Base-by-base conservation (phyloP, 2,113 vertebrate species). In the Gymnocephalus cernua region DNA sequence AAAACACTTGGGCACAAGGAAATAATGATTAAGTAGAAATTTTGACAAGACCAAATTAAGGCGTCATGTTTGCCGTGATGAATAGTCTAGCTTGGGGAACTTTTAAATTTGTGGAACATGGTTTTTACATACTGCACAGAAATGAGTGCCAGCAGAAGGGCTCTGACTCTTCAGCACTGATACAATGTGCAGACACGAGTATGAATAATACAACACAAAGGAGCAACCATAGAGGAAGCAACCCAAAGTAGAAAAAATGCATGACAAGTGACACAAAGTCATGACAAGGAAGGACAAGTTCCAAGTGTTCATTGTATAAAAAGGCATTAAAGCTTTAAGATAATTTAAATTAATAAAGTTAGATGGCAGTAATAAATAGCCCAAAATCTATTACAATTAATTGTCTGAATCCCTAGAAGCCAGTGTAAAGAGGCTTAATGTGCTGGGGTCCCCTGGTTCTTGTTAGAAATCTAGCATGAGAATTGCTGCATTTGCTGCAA, bases 41-140 rank as follows among this genome's bases (percentile, higher is more conserved):
- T 62, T 25, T 83, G 80, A 83, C 83, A 77, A 58, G 63, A 67
- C 21, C 35, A 78, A 83, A 85, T 86, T 78, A 85, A 84, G 68
- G 61, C 51, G 57, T 66, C 25, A 35, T 86, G 85, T 83, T 77
- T 44, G 25, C 58, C 0, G 35, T 74, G 74, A 80, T 86, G 62
- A 82, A 77, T 54, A 59, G 61, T 84, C 29, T 45, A 57, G 72
- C 70, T 61, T 15, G 4, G 76, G 66, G 48, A 77, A 74, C 65
- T 80, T 83, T 83, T 15, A 48, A 12, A 74, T 78, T 44, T 59
- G 58, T 51, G 32, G 32, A 58, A 74, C 38, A 61, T 54, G 23
- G 51, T 63, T 41, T 59, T 75, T 79, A 77, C 45, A 25, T 23
- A 8, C 19, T 23, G 58, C 61, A 64, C 35, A 56, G 25, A 70